Evolutionary conservation across 2,888 invertebrate species (phyloP).

Genomic region (Neoscelio sp.): DNA sequence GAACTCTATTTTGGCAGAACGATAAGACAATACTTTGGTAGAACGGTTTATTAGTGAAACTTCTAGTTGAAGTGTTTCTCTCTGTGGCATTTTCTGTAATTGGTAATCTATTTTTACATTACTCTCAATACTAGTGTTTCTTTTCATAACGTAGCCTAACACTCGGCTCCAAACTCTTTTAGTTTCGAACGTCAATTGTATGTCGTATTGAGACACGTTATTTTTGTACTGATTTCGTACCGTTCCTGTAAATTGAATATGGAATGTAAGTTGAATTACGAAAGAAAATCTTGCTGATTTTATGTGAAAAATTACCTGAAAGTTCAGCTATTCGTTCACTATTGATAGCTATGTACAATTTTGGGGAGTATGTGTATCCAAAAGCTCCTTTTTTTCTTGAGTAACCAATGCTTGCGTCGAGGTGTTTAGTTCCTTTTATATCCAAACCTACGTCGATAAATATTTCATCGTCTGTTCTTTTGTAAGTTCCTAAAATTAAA

Average conservation of each 20-base stretch:
- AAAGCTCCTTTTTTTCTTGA: slow-evolving; percentile 85
- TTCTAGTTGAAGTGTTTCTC: slow-evolving; percentile 83
- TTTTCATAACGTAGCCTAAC: slow-evolving; percentile 88
- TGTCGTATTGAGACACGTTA: slow-evolving; percentile 90
- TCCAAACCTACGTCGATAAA: slow-evolving; percentile 89
- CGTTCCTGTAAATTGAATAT: slow-evolving; percentile 83
- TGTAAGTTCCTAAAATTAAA: slow-evolving; percentile 85
- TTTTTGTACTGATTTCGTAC: slow-evolving; percentile 86
- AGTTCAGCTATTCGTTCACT: slow-evolving; percentile 89
- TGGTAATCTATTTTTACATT: slow-evolving; percentile 88
- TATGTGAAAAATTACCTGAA: slow-evolving; percentile 84
- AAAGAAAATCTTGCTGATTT: neutral
- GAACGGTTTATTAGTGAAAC: slow-evolving; percentile 85
- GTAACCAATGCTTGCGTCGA: slow-evolving; percentile 87
- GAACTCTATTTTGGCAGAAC: slow-evolving; percentile 88
- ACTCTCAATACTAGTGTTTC: slow-evolving; percentile 84
- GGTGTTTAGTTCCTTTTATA: slow-evolving; percentile 89
- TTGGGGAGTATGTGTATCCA: slow-evolving; percentile 89
- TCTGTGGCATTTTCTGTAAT: slow-evolving; percentile 84
- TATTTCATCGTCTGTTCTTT: slow-evolving; percentile 88
- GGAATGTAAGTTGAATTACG: neutral
- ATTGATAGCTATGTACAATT: slow-evolving; percentile 89
- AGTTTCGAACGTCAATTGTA: slow-evolving; percentile 90
- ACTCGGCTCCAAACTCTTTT: slow-evolving; percentile 89
- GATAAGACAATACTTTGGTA: slow-evolving; percentile 85